Conservation (phyloP, 1,140 invertebrate genomes). For the Adoxophyes honmai region DNA sequence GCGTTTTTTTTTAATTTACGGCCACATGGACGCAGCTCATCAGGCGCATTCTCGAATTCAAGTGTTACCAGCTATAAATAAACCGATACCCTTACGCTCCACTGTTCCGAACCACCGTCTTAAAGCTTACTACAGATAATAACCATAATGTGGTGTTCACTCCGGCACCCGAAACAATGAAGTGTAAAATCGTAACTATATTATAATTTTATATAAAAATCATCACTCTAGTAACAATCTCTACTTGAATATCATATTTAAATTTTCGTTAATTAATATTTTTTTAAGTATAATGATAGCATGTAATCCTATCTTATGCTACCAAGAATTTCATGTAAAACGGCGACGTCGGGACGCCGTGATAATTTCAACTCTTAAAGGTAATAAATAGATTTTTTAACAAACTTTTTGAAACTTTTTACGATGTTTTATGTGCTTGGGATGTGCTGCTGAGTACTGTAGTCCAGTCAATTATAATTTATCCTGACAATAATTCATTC, state of each 20-base stretch:
- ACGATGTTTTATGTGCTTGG: conserved; percentile 55
- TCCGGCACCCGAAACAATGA: background rate
- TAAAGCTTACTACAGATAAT: conserved; percentile 4
- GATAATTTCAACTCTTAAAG: conserved; percentile 43
- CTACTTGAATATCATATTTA: conserved; percentile 72
- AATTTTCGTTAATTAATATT: conserved; percentile 68
- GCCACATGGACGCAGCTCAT: too few relatives aligned
- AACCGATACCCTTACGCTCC: background rate
- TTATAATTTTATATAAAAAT: conserved; percentile 68
- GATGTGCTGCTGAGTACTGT: conserved; percentile 64
- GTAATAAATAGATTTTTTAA: conserved; percentile 40
- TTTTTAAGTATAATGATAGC: conserved; percentile 64
- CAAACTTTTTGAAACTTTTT: conserved; percentile 43
- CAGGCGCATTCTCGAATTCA: conserved; percentile 2
- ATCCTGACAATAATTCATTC: too few relatives aligned
- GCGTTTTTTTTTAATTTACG: too few relatives aligned
- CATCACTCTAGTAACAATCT: conserved; percentile 74
- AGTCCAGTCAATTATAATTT: conserved; percentile 9
- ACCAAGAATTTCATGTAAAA: conserved; percentile 63
- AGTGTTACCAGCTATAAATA: conserved; percentile 6
- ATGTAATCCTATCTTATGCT: conserved; percentile 69
- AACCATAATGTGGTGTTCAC: conserved; percentile 3
- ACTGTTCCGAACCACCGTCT: background rate
- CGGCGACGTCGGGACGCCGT: conserved; percentile 30
- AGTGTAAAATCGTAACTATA: conserved; percentile 1